Evolutionary conservation across 2,797 vertebrate species (phyloP), one percentile per base, ranked within the genome.

Genomic region (Onychomys torridus): DNA sequence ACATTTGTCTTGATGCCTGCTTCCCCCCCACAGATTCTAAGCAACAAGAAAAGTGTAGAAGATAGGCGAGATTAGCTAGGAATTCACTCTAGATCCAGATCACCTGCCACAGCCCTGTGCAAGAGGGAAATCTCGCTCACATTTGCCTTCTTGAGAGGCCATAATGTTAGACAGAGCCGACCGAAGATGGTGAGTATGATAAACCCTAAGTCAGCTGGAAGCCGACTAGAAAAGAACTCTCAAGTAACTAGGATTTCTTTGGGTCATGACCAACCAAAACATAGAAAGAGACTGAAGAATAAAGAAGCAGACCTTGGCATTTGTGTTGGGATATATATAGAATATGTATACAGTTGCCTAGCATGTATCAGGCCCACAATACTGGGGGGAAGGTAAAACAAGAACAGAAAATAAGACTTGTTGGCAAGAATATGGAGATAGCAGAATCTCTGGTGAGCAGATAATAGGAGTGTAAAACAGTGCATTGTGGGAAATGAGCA

Each of bases 31-130:
- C 79, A 90, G 93, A 93, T 82, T 89, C 82, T 59, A 40, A 89
- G 95, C 85, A 96, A 89, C 25, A 71, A 94, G 77, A 78, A 83
- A 37, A 57, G 29, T 27, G 23, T 69, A 34, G 49, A n/a, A 95
- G 67, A 91, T 29, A 34, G 75, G n/a, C 34, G 32, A 85, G 61
- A 89, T 93, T 25, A 83, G 29, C 32, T 29, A 55, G 40, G 89
- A 23, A 69, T 63, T 40, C 25, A 7, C 57, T 71, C 37, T 13
- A 21, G 75, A 29, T 76, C n/a, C n/a, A 87, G 83, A 52, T 43
- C 32, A 52, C 63, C 59, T 61, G 12, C 67, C n/a, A 5, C 67
- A 77, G 57, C 2, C 0, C 10, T 0, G 23, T 2, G 14, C 27
- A 1, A 32, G 40, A 61, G 52, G 49, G 17, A 77, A 83, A 52